Conservation (phyloP, 2,888 invertebrate genomes). For the Xylota sylvarum region DNA sequence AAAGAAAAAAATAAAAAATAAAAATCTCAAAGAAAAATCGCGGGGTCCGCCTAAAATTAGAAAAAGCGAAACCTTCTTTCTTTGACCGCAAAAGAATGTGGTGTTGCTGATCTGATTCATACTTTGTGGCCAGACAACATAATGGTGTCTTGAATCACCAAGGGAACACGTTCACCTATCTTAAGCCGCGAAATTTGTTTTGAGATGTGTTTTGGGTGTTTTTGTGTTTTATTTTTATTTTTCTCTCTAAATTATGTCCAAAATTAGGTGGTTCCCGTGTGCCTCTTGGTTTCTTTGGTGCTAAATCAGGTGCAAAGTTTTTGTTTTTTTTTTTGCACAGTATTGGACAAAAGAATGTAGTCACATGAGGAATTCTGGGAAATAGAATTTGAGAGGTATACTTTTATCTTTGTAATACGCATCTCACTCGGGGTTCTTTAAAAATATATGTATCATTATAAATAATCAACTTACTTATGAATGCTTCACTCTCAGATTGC, state of each 20-base stretch:
- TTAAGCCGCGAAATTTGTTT: conserved; percentile 30
- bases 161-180: conserved; percentile 15
- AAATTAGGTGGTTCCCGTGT: conserved; percentile 8
- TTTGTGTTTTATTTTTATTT: not conserved
- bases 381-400: not conserved
- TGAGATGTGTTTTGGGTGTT: conserved; percentile 4
- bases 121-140: conserved; percentile 13
- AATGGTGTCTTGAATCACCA: conserved; percentile 26
- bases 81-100: conserved; percentile 39
- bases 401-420: too few species aligned
- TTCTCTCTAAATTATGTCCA: not conserved
- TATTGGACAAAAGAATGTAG: not conserved
- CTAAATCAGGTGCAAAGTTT: conserved; percentile 23
- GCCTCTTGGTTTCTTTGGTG: not conserved
- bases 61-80: conserved; percentile 5
- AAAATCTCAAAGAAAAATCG: not conserved
- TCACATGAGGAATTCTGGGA: not conserved
- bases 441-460: not conserved
- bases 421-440: too few species aligned
- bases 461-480: too few species aligned
- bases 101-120: conserved; percentile 29
- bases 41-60: not conserved
- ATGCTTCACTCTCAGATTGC: too few species aligned
- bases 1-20: conserved; percentile 3
- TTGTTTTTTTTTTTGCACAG: not conserved